Evolutionary conservation across 2,797 vertebrate genomes (phyloP).

Genomic region (Hydrocynus forskahlii): DNA sequence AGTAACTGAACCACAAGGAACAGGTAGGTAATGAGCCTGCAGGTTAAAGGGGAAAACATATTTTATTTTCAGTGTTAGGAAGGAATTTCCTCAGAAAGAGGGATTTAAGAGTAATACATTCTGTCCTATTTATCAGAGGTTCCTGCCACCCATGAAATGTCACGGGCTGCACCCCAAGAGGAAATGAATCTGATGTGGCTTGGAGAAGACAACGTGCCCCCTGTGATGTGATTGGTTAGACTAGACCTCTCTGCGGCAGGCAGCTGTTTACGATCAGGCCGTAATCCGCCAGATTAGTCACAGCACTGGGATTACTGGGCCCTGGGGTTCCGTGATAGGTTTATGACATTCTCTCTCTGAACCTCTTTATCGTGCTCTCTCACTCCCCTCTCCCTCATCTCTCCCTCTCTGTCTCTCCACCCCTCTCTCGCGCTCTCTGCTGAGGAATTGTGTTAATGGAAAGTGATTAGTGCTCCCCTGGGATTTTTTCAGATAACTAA

Average conservation of each 20-base stretch:
- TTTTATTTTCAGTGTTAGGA: not conserved
- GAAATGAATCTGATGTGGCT: slow-evolving; percentile 2
- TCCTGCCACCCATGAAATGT: not conserved
- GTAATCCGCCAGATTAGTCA: slow-evolving; percentile 57
- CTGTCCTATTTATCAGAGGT: not conserved
- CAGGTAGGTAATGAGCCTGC: not conserved
- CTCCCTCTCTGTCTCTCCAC: slow-evolving; percentile 6
- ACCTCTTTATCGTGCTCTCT: slow-evolving; percentile 28
- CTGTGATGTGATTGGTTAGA: slow-evolving; percentile 6
- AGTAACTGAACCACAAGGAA: not conserved
- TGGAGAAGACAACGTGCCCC: not conserved
- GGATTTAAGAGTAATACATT: not conserved
- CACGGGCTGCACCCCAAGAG: slow-evolving; percentile 5
- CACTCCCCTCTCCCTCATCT: slow-evolving; percentile 12
- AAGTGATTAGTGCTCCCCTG: slow-evolving; percentile 41
- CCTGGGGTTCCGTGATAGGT: slow-evolving; percentile 1
- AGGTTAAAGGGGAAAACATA: not conserved
- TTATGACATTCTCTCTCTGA: slow-evolving; percentile 20
- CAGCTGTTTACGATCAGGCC: slow-evolving; percentile 16
- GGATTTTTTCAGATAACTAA: slow-evolving; percentile 28
- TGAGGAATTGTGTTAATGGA: slow-evolving; percentile 39
- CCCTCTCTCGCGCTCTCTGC: slow-evolving; percentile 1
- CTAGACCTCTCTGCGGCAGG: not conserved
- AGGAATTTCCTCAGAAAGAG: not conserved
- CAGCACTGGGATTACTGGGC: slow-evolving; percentile 54